Evolutionary conservation across 2,797 vertebrate genomes (phyloP).

Genomic region (Gymnodraco acuticeps): DNA sequence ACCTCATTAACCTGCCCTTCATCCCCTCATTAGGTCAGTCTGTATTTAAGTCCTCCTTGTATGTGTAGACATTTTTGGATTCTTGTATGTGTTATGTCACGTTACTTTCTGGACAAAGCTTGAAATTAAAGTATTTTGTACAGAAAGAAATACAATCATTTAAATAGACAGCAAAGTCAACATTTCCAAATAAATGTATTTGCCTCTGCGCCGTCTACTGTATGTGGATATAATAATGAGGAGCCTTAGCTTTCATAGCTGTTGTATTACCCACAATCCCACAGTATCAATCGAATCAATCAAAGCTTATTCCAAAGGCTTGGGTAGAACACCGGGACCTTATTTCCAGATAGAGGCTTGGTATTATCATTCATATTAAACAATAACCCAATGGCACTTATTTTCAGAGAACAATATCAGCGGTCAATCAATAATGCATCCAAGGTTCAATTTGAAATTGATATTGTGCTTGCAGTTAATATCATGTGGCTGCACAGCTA

Average conservation of each 20-base stretch:
- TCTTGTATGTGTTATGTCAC: no score
- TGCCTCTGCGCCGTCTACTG: conserved; percentile 17
- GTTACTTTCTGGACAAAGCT: no score
- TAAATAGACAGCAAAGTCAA: conserved; percentile 23
- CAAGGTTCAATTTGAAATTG: conserved; percentile 94
- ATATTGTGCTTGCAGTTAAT: conserved; percentile 95
- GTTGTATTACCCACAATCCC: conserved; percentile 37
- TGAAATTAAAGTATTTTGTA: conserved; percentile 10
- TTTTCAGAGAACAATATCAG: conserved; percentile 95
- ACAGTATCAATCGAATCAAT: conserved; percentile 61
- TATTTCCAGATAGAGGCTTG: conserved; percentile 90
- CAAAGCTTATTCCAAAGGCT: conserved; percentile 56
- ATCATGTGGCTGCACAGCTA: conserved; percentile 89
- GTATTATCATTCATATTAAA: conserved; percentile 97
- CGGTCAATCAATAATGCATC: conserved; percentile 97
- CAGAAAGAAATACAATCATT: conserved; percentile 36
- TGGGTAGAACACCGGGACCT: conserved; percentile 86
- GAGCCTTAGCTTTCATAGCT: conserved; percentile 26
- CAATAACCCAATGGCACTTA: conserved; percentile 95
- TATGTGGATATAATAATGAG: conserved; percentile 46
- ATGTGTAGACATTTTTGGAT: no score
- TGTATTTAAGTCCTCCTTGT: background rate
- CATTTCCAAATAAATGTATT: conserved; percentile 1
- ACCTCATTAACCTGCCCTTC: no score
- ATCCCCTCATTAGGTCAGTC: no score